Evolutionary conservation across 92 coral and sea anemone species (phyloP).

Genomic region (Epizoanthus stellaris): DNA sequence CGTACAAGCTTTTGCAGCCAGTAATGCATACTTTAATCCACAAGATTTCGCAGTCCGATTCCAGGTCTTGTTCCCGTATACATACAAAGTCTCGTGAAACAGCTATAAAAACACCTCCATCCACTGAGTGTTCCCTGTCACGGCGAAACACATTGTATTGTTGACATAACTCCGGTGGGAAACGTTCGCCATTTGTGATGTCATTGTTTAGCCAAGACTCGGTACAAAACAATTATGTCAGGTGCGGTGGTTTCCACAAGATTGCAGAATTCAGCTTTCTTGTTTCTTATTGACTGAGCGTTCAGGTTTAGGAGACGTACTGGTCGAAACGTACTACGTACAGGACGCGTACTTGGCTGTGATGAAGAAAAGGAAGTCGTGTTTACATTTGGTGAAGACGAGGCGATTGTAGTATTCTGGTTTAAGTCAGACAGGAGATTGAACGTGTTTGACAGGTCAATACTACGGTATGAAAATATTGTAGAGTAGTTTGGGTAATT

Average conservation of each 20-base stretch:
- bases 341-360: background rate
- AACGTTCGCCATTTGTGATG: too few relatives aligned
- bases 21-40: background rate
- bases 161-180: background rate
- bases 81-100: background rate
- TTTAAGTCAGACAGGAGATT: too few relatives aligned
- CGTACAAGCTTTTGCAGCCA: conserved; percentile 14
- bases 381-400: too few relatives aligned
- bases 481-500: too few relatives aligned
- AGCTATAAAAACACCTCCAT: conserved; percentile 17
- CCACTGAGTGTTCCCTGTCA: background rate
- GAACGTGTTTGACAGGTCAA: too few relatives aligned
- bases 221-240: background rate
- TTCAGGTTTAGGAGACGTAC: conserved; percentile 26
- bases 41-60: background rate
- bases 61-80: background rate
- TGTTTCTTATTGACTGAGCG: background rate
- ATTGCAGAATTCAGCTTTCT: conserved; percentile 21
- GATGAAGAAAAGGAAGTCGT: too few relatives aligned
- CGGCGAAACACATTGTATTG: conserved; percentile 4
- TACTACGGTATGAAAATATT: too few relatives aligned
- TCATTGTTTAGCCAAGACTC: background rate
- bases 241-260: background rate
- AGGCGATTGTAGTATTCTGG: too few relatives aligned
- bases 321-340: background rate